Base-by-base conservation (phyloP, 2,888 invertebrate genomes). In the Orchesellides sinensis region DNA sequence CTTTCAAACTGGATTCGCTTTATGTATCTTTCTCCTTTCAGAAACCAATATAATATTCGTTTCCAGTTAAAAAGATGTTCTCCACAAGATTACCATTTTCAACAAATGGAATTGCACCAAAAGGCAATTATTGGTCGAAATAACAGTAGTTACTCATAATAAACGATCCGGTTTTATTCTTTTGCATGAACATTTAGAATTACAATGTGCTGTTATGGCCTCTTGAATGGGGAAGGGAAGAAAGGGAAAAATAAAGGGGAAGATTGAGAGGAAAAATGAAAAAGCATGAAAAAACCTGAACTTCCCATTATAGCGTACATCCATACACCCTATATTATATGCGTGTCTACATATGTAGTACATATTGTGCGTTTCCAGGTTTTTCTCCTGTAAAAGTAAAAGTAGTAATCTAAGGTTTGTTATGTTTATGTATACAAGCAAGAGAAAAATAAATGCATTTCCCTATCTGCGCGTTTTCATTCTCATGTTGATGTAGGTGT, bases 61-160 rank as follows among this genome's bases (percentile, higher is more conserved):
- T 21, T 61, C 32, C 54, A 54, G 10, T 2, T 8, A 49, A 17
- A 49, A 35, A 8, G 6, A 5, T 12, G 6, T 35, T n/a, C n/a
- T n/a, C n/a, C n/a, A 47, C 47, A 10, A 23, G 14, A 45, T 40
- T 45, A 45, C 69, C 19, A 52, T 32, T 25, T 69, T 17, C 27
- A n/a, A 68, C 14, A 56, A 17, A 52, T 1, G 29, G 1, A 52
- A 52, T 21, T 69, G 12, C 17, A 0, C 56, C 21, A 17, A 59
- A 25, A 56, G 68, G 68, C 77, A 77, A 77, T 77, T 68, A 77
- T 78, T 70, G 70, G 61, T 70, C 19, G 63, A 54, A 70, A 79
- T 79, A 70, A 40, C 45, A 72, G 72, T 56, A 77, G 68, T 72
- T 72, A 32, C 45, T 32, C 79, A 80, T 80, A 72, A 80, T 80